Evolutionary conservation across 2,888 invertebrate genomes (phyloP), one percentile per base, ranked within the genome.

Genomic region (Drosophila monieri): DNA sequence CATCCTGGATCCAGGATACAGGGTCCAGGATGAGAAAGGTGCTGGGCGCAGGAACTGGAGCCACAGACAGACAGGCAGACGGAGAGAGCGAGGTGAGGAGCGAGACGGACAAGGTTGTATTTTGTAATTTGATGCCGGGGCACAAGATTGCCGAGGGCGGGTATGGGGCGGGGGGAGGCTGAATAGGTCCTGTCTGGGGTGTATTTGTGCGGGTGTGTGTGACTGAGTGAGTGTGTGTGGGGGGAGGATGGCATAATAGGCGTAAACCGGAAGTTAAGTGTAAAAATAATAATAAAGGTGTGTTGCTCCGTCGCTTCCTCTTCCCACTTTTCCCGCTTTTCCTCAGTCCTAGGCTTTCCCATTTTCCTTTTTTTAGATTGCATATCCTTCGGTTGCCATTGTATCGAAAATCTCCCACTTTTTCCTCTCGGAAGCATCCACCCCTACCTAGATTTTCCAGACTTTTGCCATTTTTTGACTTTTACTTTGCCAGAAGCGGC

Each of bases 281-380:
- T 88, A 86, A 88, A 88, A 86, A 88, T 88, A 83, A 85, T 85
- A 88, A 86, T 86, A 86, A 86, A 88, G 84, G 85, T 85, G 85
- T 77, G 64, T 55, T 56, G 61, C 73, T 64, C 57, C 53, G 46
- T 39, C 23, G 57, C 46, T 60, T 56, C 57, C 21, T 47, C 18
- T 30, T 27, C 9, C 43, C 14, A 27, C 32, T 32, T 32, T 32
- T 35, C 21, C 8, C 32, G 46, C 12, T 30, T 30, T 14, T 46
- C 6, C 6, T 2, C 39, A n/a, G 5, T n/a, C 18, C 18, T 41
- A 18, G 14, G 10, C 39, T 18, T 41, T 18, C 10, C 14, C 39
- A 41, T 41, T 41, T 43, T 43, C 18, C 2, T 21, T 18, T 43
- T 43, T 21, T 43, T 43, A 4, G 10, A 10, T 43, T 18, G 10